These are phyloP conservation scores for Bos taurus DNA, from an alignment of 2,113 vertebrate genomes.

Conservation along the genomic window ARS-UCD2.0 NC_037337.1:29700501-29701000, in stretches of 20 bases:
- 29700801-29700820: neutral
- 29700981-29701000: neutral
- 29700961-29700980: neutral
- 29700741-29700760: neutral
- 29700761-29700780: neutral
- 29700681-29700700: neutral
- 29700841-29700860: neutral
- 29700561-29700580: neutral
- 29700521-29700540: neutral
- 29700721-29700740: neutral
- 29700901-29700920: neutral
- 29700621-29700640: neutral
- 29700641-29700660: neutral
- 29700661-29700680: neutral
- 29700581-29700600: neutral
- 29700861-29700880: neutral
- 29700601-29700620: neutral
- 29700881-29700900: neutral
- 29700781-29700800: neutral
- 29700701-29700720: neutral
- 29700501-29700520: rapidly evolving
- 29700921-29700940: neutral
- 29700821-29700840: neutral
- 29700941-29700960: neutral
- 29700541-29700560: neutral